Evolutionary conservation across 1,140 invertebrate genomes (phyloP).

Genomic region (Drosophila simulans): DNA sequence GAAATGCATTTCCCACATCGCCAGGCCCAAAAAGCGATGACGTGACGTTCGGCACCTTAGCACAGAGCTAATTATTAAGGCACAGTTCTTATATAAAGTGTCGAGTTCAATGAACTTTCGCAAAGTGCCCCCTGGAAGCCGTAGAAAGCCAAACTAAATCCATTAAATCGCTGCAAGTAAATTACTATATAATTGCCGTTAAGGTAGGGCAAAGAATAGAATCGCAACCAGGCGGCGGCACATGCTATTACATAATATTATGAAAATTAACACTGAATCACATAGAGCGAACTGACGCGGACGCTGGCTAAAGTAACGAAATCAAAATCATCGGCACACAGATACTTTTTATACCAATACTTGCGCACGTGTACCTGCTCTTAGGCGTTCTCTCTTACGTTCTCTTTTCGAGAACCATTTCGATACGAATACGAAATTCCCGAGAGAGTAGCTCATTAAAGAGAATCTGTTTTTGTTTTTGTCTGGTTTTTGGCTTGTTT

Average conservation of each 20-base stretch:
- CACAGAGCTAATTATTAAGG: constrained; percentile 29
- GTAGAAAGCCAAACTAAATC: background rate
- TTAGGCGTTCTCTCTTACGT: constrained; percentile 17
- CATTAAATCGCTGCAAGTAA: too few species aligned
- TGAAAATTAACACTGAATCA: constrained; percentile 83
- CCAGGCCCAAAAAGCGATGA: constrained; percentile 16
- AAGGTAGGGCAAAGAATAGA: constrained; percentile 7
- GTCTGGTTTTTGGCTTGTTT: constrained; percentile 36
- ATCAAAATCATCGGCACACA: constrained; percentile 74
- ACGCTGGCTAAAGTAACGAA: constrained; percentile 73
- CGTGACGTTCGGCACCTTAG: constrained; percentile 39
- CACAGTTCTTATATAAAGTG: constrained; percentile 25
- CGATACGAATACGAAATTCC: constrained; percentile 9
- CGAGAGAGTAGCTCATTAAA: background rate
- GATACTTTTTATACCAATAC: constrained; percentile 17
- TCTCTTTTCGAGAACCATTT: constrained; percentile 48
- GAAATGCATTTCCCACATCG: constrained; percentile 28
- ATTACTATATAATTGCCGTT: background rate
- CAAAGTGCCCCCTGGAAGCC: constrained; percentile 5
- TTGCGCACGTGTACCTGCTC: background rate
- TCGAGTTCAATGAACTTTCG: constrained; percentile 35
- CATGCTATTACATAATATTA: constrained; percentile 81
- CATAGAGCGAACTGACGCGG: constrained; percentile 52
- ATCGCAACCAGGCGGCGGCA: constrained; percentile 26
- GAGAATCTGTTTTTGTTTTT: constrained; percentile 19